These are phyloP conservation scores for Charina bottae DNA, from an alignment of 2,113 vertebrate genomes.

Conservation along the genomic window DNA sequence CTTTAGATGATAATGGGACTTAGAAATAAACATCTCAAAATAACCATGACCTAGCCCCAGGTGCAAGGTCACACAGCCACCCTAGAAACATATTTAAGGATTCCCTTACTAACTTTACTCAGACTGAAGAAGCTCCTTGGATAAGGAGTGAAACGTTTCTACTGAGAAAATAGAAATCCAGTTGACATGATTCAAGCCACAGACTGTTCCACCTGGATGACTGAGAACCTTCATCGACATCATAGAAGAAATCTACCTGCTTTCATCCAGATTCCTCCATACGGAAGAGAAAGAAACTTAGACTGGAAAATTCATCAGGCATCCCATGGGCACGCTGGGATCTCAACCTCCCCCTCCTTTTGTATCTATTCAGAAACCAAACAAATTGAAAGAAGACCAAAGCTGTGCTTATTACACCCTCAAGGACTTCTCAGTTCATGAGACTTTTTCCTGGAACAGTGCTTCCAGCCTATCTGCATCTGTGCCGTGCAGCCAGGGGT, in stretches of 20 bases:
- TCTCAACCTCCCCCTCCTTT: background rate
- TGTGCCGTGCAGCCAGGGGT: background rate
- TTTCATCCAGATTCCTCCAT: background rate
- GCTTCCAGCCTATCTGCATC: background rate
- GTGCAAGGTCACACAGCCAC: too few relatives aligned
- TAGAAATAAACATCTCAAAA: too few relatives aligned
- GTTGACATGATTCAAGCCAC: too few relatives aligned
- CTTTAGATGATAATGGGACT: too few relatives aligned
- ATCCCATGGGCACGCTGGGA: background rate
- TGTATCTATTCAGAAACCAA: constrained; percentile 13
- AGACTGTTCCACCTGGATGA: too few relatives aligned
- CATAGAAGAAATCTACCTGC: background rate
- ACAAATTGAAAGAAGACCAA: constrained; percentile 2
- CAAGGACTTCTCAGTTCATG: constrained; percentile 15
- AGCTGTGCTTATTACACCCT: constrained; percentile 19
- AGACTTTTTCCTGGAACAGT: background rate
- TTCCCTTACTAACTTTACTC: too few relatives aligned
- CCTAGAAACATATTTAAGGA: too few relatives aligned
- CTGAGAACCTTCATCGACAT: too few relatives aligned
- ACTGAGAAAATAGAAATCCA: too few relatives aligned
- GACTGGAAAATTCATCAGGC: background rate
- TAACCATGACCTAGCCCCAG: too few relatives aligned
- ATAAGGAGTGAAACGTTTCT: too few relatives aligned
- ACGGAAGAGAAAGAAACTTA: background rate
- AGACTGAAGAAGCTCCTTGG: too few relatives aligned